Conservation (phyloP, 2,888 invertebrate genomes). For the Punctoribates punctum region DNA sequence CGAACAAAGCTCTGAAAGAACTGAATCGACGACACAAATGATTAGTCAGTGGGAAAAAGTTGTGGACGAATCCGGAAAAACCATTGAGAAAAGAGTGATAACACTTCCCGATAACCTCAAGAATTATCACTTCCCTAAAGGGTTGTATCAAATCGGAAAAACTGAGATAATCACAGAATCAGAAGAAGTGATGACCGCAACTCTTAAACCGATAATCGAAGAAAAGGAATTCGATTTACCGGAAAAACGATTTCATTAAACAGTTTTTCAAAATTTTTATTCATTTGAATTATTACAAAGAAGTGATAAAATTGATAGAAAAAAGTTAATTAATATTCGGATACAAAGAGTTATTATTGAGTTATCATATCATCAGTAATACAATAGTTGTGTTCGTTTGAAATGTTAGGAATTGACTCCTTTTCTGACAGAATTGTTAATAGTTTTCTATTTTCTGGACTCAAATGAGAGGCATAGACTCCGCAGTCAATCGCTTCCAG, state of each 20-base stretch:
- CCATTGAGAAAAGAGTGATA: conserved; percentile 5
- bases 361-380: too few relatives aligned
- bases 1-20: neutral
- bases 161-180: neutral
- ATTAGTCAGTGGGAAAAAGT: neutral
- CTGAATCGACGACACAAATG: neutral
- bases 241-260: neutral
- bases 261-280: neutral
- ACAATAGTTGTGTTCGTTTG: too few relatives aligned
- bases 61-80: neutral
- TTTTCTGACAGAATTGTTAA: too few relatives aligned
- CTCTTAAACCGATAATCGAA: neutral
- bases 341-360: too few relatives aligned
- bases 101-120: too few relatives aligned
- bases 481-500: too few relatives aligned
- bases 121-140: neutral
- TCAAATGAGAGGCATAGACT: too few relatives aligned
- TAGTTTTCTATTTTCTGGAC: too few relatives aligned
- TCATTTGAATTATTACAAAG: neutral
- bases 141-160: neutral
- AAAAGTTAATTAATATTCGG: too few relatives aligned
- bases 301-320: too few relatives aligned
- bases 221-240: neutral
- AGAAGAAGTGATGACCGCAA: neutral
- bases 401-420: too few relatives aligned